Evolutionary conservation across 2,113 vertebrate species (phyloP).

Genomic region (Noturus placidus): DNA sequence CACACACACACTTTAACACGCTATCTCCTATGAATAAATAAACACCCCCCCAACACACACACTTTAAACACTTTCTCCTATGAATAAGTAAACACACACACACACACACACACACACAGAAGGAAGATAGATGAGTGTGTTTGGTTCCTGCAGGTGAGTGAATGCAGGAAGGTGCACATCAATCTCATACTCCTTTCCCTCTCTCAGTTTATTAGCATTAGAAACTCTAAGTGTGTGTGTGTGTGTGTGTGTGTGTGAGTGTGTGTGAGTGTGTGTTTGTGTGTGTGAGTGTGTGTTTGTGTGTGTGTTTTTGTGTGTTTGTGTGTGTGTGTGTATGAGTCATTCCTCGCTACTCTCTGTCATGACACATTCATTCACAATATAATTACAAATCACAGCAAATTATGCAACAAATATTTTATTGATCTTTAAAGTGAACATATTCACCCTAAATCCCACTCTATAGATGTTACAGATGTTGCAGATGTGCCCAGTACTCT

Average conservation of each 20-base stretch:
- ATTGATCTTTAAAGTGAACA: neutral
- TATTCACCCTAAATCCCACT: neutral
- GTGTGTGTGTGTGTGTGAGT: neutral
- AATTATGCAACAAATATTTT: neutral
- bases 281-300: neutral
- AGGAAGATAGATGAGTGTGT: constrained; percentile 26
- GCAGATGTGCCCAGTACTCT: neutral
- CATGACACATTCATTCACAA: neutral
- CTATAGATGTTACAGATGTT: neutral
- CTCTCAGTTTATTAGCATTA: neutral
- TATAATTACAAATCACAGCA: neutral
- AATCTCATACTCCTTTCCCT: neutral
- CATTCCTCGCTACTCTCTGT: neutral
- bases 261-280: neutral
- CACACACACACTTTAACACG: too few species aligned
- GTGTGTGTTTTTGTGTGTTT: neutral
- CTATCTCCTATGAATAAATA: neutral
- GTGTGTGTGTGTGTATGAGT: neutral
- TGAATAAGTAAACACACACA: neutral
- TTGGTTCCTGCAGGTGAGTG: constrained; percentile 32
- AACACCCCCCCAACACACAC: neutral
- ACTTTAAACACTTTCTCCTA: neutral
- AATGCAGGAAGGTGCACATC: neutral
- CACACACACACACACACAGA: neutral
- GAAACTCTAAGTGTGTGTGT: neutral